phyloP scores from a whole-genome alignment of 2,113 vertebrate genomes.

The Hippoglossus stenolepis region DNA sequence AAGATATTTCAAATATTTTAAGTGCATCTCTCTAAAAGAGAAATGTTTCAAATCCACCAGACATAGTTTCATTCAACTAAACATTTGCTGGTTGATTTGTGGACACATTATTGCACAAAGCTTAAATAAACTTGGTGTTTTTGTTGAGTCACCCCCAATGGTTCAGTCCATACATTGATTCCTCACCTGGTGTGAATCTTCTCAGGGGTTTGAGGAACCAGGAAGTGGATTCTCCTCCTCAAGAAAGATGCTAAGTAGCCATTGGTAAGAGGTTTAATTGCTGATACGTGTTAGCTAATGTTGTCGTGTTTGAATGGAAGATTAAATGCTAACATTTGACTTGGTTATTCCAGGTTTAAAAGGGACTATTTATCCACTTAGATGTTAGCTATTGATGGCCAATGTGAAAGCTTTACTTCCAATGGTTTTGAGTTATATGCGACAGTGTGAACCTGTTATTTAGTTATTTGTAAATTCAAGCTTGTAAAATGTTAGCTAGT shows the following conservation, averaged over 20 bases:
- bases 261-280: not conserved
- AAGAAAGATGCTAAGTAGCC: not conserved
- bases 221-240: not conserved
- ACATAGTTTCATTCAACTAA: not conserved
- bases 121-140: not conserved
- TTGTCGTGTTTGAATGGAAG: not conserved
- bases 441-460: too few relatives aligned
- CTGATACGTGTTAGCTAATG: not conserved
- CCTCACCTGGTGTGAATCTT: not conserved
- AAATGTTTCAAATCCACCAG: not conserved
- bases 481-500: too few relatives aligned
- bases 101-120: not conserved
- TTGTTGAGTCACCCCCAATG: not conserved
- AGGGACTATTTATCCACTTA: not conserved
- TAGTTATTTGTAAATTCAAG: too few relatives aligned
- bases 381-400: too few relatives aligned
- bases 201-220: not conserved
- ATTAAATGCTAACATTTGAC: not conserved
- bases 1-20: too few relatives aligned
- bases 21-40: not conserved
- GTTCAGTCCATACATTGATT: not conserved
- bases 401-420: too few relatives aligned
- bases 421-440: too few relatives aligned
- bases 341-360: not conserved
- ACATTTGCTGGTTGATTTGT: not conserved